Conservation (phyloP, 2,113 vertebrate genomes). For the Lethenteron reissneri region DNA sequence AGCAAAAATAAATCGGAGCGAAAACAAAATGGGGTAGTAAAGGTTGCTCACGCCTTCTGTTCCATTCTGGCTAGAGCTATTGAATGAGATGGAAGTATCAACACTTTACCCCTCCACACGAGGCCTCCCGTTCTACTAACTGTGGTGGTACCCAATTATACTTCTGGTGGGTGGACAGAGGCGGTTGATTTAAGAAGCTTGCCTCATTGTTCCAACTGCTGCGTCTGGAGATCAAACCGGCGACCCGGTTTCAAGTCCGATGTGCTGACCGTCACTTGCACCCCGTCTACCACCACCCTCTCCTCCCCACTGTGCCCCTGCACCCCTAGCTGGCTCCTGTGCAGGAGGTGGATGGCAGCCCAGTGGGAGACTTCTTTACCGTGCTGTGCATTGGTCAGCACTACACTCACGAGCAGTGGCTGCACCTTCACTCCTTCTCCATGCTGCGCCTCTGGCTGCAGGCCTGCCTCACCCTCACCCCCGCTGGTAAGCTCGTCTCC, state of each 20-base stretch:
- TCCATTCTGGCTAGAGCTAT: too few species aligned
- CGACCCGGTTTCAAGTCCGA: not conserved
- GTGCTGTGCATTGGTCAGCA: constrained; percentile 57
- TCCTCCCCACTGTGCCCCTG: not conserved
- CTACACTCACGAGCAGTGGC: constrained; percentile 88
- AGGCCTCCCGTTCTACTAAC: too few species aligned
- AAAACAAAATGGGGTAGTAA: too few species aligned
- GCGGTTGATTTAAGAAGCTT: not conserved
- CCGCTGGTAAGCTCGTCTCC: too few species aligned
- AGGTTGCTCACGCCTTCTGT: too few species aligned
- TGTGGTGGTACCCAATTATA: too few species aligned
- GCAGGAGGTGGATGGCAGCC: constrained; percentile 55
- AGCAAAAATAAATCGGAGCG: too few species aligned
- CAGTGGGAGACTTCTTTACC: constrained; percentile 77
- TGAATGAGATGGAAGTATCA: too few species aligned
- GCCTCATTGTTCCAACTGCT: not conserved
- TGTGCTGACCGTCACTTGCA: not conserved
- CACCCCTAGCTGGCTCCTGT: constrained; percentile 33
- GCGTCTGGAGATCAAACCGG: not conserved
- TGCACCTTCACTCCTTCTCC: constrained; percentile 76
- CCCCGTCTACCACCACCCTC: too few species aligned
- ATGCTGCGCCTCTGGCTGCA: constrained; percentile 62
- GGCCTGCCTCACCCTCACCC: constrained; percentile 15
- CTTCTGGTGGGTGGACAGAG: not conserved
- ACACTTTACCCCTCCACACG: too few species aligned